Evolutionary conservation across 1,140 invertebrate genomes (phyloP).

Genomic region (Ostrea denselamellosa): DNA sequence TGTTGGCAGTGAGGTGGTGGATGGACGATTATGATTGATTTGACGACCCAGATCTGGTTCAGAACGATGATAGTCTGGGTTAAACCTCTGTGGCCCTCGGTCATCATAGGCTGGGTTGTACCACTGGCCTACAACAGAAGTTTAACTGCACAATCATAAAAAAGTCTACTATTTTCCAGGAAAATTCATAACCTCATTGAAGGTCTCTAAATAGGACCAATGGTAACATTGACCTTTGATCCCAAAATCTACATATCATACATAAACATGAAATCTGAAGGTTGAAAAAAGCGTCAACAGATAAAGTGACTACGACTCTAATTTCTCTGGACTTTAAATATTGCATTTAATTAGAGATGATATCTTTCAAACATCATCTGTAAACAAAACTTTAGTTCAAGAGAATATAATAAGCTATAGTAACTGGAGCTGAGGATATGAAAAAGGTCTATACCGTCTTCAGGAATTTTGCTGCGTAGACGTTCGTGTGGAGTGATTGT

Average conservation of each 20-base stretch:
- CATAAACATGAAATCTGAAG: background rate
- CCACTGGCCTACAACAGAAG: conserved; percentile 50
- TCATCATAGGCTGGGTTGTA: conserved; percentile 52
- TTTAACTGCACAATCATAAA: background rate
- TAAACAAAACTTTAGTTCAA: too few species aligned
- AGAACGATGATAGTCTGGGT: conserved; percentile 47
- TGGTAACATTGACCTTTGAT: background rate
- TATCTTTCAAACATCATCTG: too few species aligned
- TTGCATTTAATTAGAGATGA: too few species aligned
- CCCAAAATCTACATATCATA: background rate
- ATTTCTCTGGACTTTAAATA: too few species aligned
- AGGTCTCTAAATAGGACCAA: background rate
- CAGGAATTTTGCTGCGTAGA: conserved; percentile 58
- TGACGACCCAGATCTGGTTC: conserved; percentile 49
- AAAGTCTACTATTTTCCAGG: too few species aligned
- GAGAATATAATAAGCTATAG: background rate
- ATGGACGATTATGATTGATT: conserved; percentile 40
- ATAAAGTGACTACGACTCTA: background rate
- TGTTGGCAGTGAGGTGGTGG: conserved; percentile 39
- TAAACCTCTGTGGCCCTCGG: conserved; percentile 14
- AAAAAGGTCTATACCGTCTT: conserved; percentile 56
- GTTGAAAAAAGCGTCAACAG: background rate
- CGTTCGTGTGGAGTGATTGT: conserved; percentile 77
- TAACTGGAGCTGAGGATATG: background rate
- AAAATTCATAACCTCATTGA: background rate